These are phyloP conservation scores for Lycophotia porphyrea DNA, from an alignment of 2,888 invertebrate genomes.

Conservation along the genomic window DNA sequence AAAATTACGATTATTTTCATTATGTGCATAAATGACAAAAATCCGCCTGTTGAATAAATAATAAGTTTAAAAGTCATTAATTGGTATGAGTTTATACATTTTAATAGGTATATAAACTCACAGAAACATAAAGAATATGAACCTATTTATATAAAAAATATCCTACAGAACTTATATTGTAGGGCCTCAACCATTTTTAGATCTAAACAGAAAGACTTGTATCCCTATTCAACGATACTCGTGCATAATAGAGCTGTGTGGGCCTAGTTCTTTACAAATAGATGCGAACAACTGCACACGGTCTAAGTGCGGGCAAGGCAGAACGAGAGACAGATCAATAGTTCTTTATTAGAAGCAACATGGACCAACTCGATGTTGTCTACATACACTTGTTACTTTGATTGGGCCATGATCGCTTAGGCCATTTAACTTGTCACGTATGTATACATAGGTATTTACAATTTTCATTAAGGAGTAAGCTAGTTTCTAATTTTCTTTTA, in stretches of 20 bases:
- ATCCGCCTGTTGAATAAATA: not conserved
- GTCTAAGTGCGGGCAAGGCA: constrained; percentile 28
- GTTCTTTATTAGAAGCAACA: constrained; percentile 38
- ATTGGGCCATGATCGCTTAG: not conserved
- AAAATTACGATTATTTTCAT: not conserved
- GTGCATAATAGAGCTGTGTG: constrained; percentile 41
- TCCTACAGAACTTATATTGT: not conserved
- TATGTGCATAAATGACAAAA: not conserved
- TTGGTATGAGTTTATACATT: not conserved
- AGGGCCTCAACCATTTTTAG: not conserved
- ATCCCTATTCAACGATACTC: constrained; percentile 18
- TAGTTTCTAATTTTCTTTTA: not conserved
- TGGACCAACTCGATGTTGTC: not conserved
- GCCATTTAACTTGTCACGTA: not conserved
- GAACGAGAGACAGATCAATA: constrained; percentile 45
- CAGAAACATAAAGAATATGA: not conserved
- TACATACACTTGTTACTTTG: constrained; percentile 17
- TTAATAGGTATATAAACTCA: not conserved
- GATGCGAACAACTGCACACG: constrained; percentile 35
- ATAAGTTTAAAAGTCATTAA: not conserved
- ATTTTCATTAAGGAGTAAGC: not conserved
- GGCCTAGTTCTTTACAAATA: constrained; percentile 50
- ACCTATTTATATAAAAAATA: not conserved
- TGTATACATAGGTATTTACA: not conserved
- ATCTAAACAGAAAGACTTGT: constrained; percentile 9